Conservation (phyloP, 2,113 vertebrate species). For the Ornithorhynchus anatinus region DNA sequence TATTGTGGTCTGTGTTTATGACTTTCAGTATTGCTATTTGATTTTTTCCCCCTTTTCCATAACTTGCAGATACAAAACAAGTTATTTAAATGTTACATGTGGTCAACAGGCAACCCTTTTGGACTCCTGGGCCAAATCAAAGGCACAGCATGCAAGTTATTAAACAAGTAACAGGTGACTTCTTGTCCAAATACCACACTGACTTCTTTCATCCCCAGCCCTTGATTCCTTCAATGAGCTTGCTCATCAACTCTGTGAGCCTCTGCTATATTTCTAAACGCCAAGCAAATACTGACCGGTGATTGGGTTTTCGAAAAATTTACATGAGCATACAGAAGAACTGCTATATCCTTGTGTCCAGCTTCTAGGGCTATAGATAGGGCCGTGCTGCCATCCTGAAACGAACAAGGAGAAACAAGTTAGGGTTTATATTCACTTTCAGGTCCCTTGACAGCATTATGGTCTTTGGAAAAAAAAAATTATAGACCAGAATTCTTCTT, state of each 20-base stretch:
- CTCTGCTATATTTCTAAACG: neutral
- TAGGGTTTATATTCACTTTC: neutral
- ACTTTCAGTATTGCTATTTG: neutral
- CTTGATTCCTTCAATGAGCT: too few relatives aligned
- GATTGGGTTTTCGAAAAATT: slow-evolving; percentile 97
- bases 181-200: too few relatives aligned
- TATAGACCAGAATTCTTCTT: neutral
- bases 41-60: too few relatives aligned
- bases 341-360: slow-evolving; percentile 95
- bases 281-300: slow-evolving; percentile 76
- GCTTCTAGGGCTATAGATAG: slow-evolving; percentile 97
- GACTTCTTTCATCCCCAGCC: too few relatives aligned
- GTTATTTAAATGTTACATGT: too few relatives aligned
- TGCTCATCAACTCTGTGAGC: neutral
- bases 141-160: too few relatives aligned
- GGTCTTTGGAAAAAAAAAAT: neutral
- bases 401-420: slow-evolving; percentile 12
- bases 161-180: too few relatives aligned
- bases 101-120: too few relatives aligned
- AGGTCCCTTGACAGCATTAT: neutral
- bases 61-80: too few relatives aligned
- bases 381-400: slow-evolving; percentile 92
- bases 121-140: too few relatives aligned
- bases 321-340: slow-evolving; percentile 93
- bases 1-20: neutral